Evolutionary conservation across 2,113 vertebrate genomes (phyloP), one percentile per base, ranked within the genome.

Genomic region (Syngnathus typhle): DNA sequence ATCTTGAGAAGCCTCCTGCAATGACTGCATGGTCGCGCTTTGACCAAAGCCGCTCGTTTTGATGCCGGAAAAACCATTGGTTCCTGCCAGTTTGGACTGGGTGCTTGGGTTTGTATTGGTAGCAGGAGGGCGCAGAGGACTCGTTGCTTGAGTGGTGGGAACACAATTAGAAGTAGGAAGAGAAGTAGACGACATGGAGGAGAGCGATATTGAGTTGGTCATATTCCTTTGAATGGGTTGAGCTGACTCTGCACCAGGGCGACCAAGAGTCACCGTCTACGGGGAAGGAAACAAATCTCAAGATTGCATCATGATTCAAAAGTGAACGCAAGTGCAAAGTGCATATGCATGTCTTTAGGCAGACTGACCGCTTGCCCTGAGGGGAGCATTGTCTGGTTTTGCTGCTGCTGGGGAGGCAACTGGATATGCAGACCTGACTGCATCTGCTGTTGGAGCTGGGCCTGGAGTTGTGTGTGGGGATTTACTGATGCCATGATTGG

Each of bases 1-100:
- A 71, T 99, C 97, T 89, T 96, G 96, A 70, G 92, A 87, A 65
- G 85, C 81, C 32, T 98, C 96, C 82, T 93, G 94, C 0, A 92
- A 82, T 3, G 89, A 47, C 16, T 89, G 88, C 2, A 87, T 68
- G 19, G 83, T 51, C 6, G 77, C 63, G 73, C 76, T 93, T 85
- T 96, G 96, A 74, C 89, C 89, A 44, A 94, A 88, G 37, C 89
- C 90, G 67, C 93, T 91, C 4, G 91, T 82, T 88, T 97, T 97
- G 11, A 93, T 90, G 0, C 89, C 64, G 0, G 89, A 83, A 5
- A 92, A 83, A 64, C 91, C 91, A 0, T 93, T 93, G 43, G 91
- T 83, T 27, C 93, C 93, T 1, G 90, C 88, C 37, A 94, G 90
- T 77, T 98, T 98, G 78, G 95, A 92, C 73, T 91, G 91, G 13